These are phyloP conservation scores for Aegithalos caudatus DNA, from an alignment of 2,113 vertebrate species.

Conservation along the genomic window DNA sequence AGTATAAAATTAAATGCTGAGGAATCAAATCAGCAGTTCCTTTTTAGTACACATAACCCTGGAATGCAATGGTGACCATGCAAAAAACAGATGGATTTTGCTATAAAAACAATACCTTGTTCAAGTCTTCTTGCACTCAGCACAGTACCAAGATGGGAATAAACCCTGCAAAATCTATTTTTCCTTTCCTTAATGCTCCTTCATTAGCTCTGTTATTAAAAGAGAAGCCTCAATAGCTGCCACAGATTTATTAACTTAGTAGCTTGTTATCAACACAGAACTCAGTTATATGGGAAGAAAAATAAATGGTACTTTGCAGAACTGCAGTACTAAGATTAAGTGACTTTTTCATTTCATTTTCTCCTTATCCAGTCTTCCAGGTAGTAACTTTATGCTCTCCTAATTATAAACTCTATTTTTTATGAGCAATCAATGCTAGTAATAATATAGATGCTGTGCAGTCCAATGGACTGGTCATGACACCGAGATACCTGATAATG, in stretches of 20 bases:
- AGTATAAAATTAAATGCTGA: not conserved
- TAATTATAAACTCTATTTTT: slow-evolving; percentile 62
- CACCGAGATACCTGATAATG: slow-evolving; percentile 43
- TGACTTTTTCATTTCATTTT: slow-evolving; percentile 62
- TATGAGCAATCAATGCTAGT: slow-evolving; percentile 54
- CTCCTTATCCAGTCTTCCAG: slow-evolving; percentile 63
- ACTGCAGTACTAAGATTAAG: slow-evolving; percentile 60
- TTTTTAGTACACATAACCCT: not conserved
- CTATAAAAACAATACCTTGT: not conserved
- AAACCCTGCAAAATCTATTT: not conserved
- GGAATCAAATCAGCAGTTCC: not conserved
- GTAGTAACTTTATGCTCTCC: slow-evolving; percentile 45
- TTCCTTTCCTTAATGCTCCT: slow-evolving; percentile 46
- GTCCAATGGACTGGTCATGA: slow-evolving; percentile 36
- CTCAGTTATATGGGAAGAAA: slow-evolving; percentile 52
- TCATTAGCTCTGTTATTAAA: slow-evolving; percentile 68
- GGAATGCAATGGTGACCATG: not conserved
- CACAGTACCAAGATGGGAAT: not conserved
- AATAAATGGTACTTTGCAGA: slow-evolving; percentile 66
- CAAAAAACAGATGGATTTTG: not conserved
- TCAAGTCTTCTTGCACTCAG: not conserved
- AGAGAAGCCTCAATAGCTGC: slow-evolving; percentile 57
- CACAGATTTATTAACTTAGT: slow-evolving; percentile 68
- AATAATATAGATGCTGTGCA: slow-evolving; percentile 47
- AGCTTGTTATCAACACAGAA: slow-evolving; percentile 65